phyloP scores from a whole-genome alignment of 2,797 vertebrate genomes.

The Centroberyx gerrardi region DNA sequence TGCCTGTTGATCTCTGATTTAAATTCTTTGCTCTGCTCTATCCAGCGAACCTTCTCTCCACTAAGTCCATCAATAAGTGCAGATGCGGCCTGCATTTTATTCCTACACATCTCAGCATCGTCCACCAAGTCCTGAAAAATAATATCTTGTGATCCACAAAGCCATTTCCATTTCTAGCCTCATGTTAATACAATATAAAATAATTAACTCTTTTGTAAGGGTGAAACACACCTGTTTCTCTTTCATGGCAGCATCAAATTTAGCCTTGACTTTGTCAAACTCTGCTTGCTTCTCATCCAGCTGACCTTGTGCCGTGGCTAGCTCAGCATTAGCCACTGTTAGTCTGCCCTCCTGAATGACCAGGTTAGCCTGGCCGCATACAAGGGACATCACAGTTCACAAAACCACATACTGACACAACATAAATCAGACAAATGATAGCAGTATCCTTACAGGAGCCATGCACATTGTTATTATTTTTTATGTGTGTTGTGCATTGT shows the following conservation, averaged over 20 bases:
- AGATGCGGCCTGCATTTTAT: conserved; percentile 93
- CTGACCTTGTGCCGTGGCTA: conserved; percentile 88
- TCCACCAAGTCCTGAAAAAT: conserved; percentile 87
- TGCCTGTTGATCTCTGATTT: conserved; percentile 88
- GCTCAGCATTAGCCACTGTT: conserved; percentile 87
- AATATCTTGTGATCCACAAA: background rate
- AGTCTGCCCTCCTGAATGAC: conserved; percentile 44
- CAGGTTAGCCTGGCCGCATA: conserved; percentile 63
- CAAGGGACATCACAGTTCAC: conserved; percentile 11
- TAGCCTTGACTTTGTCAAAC: conserved; percentile 89
- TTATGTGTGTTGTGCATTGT: too few species aligned
- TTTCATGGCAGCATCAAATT: conserved; percentile 89
- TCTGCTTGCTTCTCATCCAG: conserved; percentile 90
- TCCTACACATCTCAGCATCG: conserved; percentile 90
- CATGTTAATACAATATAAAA: background rate
- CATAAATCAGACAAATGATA: background rate
- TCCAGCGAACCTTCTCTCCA: conserved; percentile 94
- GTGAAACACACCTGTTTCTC: conserved; percentile 89
- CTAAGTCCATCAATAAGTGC: conserved; percentile 91
- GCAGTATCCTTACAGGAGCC: too few species aligned
- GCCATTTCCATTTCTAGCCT: background rate
- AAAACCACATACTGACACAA: background rate
- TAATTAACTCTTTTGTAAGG: background rate
- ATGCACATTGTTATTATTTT: too few species aligned
- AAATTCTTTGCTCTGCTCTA: conserved; percentile 92